Evolutionary conservation across 1,140 invertebrate genomes (phyloP), one percentile per base, ranked within the genome.

Genomic region (Neodiprion lecontei): DNA sequence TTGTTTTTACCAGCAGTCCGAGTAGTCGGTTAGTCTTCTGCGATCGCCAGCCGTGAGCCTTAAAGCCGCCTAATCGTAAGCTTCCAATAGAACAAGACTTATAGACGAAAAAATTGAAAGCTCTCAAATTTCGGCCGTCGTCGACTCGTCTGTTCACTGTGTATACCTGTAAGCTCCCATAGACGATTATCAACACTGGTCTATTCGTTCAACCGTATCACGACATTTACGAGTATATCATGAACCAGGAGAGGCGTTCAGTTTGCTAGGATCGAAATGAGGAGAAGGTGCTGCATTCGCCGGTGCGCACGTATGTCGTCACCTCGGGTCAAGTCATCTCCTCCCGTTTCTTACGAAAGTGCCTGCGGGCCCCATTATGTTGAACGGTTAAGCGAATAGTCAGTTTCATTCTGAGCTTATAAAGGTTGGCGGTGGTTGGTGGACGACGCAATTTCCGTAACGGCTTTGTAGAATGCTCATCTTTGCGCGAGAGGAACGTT

Each of bases 1-100:
- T 12, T 14, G 11, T 61, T 61, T 9, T 61, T 61, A 17, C 53
- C 76, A 76, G 77, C 73, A 75, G n/a, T 70, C 72, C 75, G 70
- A 48, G 69, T 70, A 61, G 53, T 61, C 53, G 10, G 17, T 21
- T 11, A 61, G 53, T 61, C 53, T 14, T 61, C 53, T 14, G 50
- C n/a, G 10, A n/a, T 53, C 50, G 50, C 1, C 17, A 21, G 17
- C 10, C 50, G 10, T 53, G 50, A n/a, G 50, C 1, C 50, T 53
- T 53, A 21, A 21, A 21, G 17, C 17, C 17, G 17, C 17, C 0
- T 21, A 21, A 21, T 21, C 17, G 17, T 21, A n/a, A 53, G 50
- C 50, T 14, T 14, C n/a, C 9, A 61, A 61, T 61, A 17, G 4
- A 61, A 61, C n/a, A 9, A 61, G 53, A 14, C 53, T 40, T 40